These are phyloP conservation scores for Alligator mississippiensis DNA, from an alignment of 2,113 vertebrate genomes.

Conservation along the genomic window DNA sequence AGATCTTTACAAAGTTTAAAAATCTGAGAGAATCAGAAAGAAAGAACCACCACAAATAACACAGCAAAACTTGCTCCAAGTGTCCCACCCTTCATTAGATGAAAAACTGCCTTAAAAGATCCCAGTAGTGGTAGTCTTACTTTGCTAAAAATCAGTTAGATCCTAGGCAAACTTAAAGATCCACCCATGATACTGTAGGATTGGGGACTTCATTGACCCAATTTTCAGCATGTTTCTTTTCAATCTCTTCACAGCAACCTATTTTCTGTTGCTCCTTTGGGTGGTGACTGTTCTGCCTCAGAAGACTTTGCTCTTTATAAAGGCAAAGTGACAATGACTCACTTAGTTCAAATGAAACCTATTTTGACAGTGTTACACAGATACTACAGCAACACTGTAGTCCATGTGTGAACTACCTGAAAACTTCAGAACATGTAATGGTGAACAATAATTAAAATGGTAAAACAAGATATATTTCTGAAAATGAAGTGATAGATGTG, in stretches of 20 bases:
- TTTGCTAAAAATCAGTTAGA: neutral
- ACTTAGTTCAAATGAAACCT: neutral
- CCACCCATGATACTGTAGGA: rapidly evolving
- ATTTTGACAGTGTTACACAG: neutral
- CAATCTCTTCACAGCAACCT: neutral
- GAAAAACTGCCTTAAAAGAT: too few species aligned
- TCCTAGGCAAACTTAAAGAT: neutral
- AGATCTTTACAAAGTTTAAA: neutral
- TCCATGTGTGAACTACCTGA: too few species aligned
- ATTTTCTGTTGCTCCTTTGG: neutral
- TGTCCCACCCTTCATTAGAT: neutral
- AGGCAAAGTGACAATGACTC: neutral
- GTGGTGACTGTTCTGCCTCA: neutral
- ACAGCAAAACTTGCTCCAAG: neutral
- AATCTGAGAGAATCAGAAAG: neutral
- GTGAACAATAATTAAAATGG: neutral
- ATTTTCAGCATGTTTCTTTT: neutral
- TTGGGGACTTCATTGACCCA: neutral
- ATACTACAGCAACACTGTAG: neutral
- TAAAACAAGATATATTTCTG: neutral
- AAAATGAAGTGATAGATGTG: too few species aligned
- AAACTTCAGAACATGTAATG: neutral
- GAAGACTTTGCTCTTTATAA: neutral
- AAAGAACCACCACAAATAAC: neutral
- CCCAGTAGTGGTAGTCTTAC: neutral